phyloP scores from a whole-genome alignment of 2,888 invertebrate genomes.

The Bibio marci region DNA sequence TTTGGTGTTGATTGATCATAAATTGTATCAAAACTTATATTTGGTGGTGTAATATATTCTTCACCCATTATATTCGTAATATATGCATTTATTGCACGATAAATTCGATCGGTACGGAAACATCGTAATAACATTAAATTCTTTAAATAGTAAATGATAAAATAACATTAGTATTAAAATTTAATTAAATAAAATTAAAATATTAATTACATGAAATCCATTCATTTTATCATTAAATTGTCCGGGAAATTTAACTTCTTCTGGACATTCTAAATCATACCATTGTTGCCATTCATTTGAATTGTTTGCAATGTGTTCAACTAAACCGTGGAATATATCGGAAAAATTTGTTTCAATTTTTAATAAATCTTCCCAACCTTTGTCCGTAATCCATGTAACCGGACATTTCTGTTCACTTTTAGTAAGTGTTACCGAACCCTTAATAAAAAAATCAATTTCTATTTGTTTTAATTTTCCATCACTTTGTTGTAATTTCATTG shows the following conservation, averaged over 20 bases:
- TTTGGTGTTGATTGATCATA: constrained; percentile 67
- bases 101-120: constrained; percentile 78
- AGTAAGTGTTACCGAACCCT: constrained; percentile 64
- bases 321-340: constrained; percentile 43
- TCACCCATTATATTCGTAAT: constrained; percentile 72
- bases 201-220: constrained; percentile 34
- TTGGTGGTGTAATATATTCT: constrained; percentile 76
- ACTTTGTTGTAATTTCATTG: constrained; percentile 62
- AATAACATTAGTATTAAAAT: constrained; percentile 3
- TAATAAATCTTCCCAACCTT: constrained; percentile 72
- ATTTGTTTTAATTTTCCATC: constrained; percentile 41
- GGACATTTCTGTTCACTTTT: constrained; percentile 50
- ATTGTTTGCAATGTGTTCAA: constrained; percentile 40
- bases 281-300: constrained; percentile 54
- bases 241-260: constrained; percentile 50
- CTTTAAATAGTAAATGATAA: constrained; percentile 24
- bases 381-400: constrained; percentile 48
- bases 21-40: constrained; percentile 61
- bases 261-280: constrained; percentile 73
- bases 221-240: constrained; percentile 45
- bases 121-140: constrained; percentile 71
- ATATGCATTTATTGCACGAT: constrained; percentile 68
- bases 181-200: constrained; percentile 3
- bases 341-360: constrained; percentile 54
- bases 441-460: constrained; percentile 81